A percentile compares a stretch with the other conserved stretches of the same genome.
These are phyloP conservation scores for Apoda limacodes DNA, from an alignment of 2,888 invertebrate genomes.

Conservation along the genomic window DNA sequence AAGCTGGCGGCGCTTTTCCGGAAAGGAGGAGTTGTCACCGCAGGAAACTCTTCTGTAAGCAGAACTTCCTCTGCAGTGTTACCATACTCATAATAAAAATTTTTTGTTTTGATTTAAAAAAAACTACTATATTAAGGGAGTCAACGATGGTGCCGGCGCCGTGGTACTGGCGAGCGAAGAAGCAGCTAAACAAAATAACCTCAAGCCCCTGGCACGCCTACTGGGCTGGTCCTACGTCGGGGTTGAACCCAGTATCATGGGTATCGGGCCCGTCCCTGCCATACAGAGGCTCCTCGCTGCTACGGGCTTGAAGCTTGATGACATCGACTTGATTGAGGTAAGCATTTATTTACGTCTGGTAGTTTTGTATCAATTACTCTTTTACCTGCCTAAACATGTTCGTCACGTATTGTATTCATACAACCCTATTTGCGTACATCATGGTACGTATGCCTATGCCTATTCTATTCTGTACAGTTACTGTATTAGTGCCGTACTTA, in stretches of 20 bases:
- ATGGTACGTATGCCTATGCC: too few relatives aligned
- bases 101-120: too few relatives aligned
- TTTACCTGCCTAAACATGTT: too few relatives aligned
- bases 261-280: conserved; percentile 95
- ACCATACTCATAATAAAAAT: not conserved
- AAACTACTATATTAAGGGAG: too few relatives aligned
- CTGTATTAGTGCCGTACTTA: too few relatives aligned
- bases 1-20: conserved; percentile 91
- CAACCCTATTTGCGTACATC: too few relatives aligned
- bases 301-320: conserved; percentile 81
- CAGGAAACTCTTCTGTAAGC: conserved; percentile 91
- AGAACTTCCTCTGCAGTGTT: not conserved
- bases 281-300: conserved; percentile 86
- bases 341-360: too few relatives aligned
- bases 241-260: conserved; percentile 98
- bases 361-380: not conserved
- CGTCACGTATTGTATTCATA: too few relatives aligned
- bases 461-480: too few relatives aligned
- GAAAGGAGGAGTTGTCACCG: conserved; percentile 94
- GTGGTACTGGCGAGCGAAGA: conserved; percentile 92
- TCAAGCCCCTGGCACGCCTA: conserved; percentile 91
- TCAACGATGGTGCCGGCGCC: conserved; percentile 97
- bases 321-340: conserved; percentile 95
- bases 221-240: conserved; percentile 94
- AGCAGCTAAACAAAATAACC: conserved; percentile 83